Evolutionary conservation across 2,888 invertebrate genomes (phyloP).

Genomic region (Caenorhabditis macrosperma): DNA sequence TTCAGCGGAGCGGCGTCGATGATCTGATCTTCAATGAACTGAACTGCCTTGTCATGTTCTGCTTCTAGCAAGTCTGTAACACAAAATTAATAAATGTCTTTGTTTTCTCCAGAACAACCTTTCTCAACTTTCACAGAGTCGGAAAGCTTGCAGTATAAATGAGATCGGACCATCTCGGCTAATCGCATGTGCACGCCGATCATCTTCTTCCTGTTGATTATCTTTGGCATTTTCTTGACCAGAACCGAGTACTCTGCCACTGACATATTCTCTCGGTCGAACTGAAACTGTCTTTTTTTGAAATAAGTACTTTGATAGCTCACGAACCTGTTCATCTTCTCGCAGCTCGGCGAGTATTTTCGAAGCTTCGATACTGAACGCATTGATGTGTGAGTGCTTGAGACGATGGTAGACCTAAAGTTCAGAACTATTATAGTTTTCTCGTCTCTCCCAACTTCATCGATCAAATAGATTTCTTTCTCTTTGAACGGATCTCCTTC

Average conservation of each 20-base stretch:
- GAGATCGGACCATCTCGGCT: slow-evolving; percentile 62
- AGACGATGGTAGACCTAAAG: slow-evolving; percentile 64
- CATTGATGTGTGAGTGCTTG: slow-evolving; percentile 69
- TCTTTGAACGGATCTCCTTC: slow-evolving; percentile 59
- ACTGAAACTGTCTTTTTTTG: too few relatives aligned
- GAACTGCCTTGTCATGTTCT: slow-evolving; percentile 91
- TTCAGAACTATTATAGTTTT: neutral
- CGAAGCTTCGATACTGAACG: slow-evolving; percentile 65
- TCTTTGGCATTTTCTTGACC: slow-evolving; percentile 69
- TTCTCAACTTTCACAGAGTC: slow-evolving; percentile 53
- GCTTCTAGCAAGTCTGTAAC: slow-evolving; percentile 88
- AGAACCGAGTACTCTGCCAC: slow-evolving; percentile 69
- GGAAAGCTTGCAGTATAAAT: slow-evolving; percentile 58
- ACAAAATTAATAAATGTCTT: neutral
- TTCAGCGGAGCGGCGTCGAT: slow-evolving; percentile 82
- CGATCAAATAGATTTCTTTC: slow-evolving; percentile 70
- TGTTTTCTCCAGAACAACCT: slow-evolving; percentile 2
- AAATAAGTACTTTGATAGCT: too few relatives aligned
- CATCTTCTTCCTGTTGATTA: slow-evolving; percentile 66
- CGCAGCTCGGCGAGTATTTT: slow-evolving; percentile 68
- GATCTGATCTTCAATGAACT: slow-evolving; percentile 93
- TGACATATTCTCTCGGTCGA: slow-evolving; percentile 66
- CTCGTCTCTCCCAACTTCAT: slow-evolving; percentile 49
- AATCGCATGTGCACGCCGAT: slow-evolving; percentile 63
- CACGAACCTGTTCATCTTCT: slow-evolving; percentile 65